A percentile compares a stretch with the other conserved stretches of the same genome.
phyloP scores from a whole-genome alignment of 2,888 invertebrate species.

The Volucella inflata region DNA sequence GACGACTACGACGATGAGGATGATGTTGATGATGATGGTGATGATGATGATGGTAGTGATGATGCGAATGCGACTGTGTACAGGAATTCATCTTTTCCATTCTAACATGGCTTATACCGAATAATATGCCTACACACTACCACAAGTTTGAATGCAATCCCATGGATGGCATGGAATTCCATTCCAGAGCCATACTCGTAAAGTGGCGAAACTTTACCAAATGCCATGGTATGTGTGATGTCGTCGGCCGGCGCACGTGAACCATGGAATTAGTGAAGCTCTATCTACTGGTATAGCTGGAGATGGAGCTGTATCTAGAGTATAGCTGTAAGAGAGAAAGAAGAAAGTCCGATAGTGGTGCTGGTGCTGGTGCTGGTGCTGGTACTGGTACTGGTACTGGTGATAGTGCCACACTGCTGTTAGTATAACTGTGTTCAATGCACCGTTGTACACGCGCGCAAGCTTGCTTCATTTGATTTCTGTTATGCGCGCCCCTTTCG shows the following conservation, averaged over 20 bases:
- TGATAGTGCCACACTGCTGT: slow-evolving; percentile 32
- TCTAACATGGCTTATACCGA: slow-evolving; percentile 14
- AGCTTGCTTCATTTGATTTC: slow-evolving; percentile 76
- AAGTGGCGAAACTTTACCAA: slow-evolving; percentile 7
- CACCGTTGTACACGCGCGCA: slow-evolving; percentile 76
- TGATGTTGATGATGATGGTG: no score
- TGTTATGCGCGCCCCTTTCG: slow-evolving; percentile 75
- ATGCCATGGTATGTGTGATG: slow-evolving; percentile 49
- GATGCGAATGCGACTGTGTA: slow-evolving; percentile 52
- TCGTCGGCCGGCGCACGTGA: slow-evolving; percentile 75
- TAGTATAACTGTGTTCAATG: slow-evolving; percentile 75
- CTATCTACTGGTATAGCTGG: slow-evolving; percentile 9
- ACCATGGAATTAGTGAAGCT: slow-evolving; percentile 50
- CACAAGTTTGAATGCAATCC: slow-evolving; percentile 8
- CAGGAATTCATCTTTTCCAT: slow-evolving; percentile 51
- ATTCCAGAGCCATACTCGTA: slow-evolving; percentile 19
- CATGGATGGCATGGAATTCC: slow-evolving; percentile 57
- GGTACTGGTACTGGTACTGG: no score
- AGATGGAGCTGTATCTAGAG: slow-evolving; percentile 23
- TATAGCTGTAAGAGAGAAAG: slow-evolving; percentile 63
- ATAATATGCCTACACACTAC: slow-evolving; percentile 10
- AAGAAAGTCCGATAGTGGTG: slow-evolving; percentile 69
- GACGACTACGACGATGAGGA: no score
- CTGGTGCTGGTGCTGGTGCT: slow-evolving; percentile 27
- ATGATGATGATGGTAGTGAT: slow-evolving; percentile 62